These are phyloP conservation scores for Megaleporinus macrocephalus DNA, from an alignment of 2,113 vertebrate genomes.

Conservation along the genomic window DNA sequence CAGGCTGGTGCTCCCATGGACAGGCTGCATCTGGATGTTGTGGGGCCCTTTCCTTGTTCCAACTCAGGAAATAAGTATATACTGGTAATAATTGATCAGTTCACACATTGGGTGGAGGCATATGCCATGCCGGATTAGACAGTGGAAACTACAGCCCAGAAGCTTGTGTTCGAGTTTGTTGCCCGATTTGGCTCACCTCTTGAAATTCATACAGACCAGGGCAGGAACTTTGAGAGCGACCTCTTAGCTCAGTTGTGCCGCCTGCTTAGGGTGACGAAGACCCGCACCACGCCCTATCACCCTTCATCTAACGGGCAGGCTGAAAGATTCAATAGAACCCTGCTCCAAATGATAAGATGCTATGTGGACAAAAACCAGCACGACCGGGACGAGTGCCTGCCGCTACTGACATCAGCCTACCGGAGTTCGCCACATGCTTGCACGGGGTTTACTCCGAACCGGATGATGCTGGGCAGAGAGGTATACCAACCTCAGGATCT, in stretches of 20 bases:
- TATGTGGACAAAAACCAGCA: slow-evolving; percentile 36
- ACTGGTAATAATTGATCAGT: not conserved
- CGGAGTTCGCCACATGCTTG: slow-evolving; percentile 4
- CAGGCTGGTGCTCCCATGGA: not conserved
- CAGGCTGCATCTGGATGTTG: not conserved
- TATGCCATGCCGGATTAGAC: not conserved
- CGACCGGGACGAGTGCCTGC: slow-evolving; percentile 33
- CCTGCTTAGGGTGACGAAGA: not conserved
- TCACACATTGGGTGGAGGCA: slow-evolving; percentile 7
- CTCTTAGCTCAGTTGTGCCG: not conserved
- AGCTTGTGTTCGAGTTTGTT: not conserved
- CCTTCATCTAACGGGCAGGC: not conserved
- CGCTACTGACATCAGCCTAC: slow-evolving; percentile 7
- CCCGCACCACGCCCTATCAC: not conserved
- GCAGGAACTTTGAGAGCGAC: not conserved
- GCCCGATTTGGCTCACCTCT: not conserved
- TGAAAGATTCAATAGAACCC: not conserved
- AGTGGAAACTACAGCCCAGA: not conserved
- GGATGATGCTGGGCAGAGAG: slow-evolving; percentile 30
- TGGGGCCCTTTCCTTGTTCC: not conserved
- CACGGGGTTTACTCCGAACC: slow-evolving; percentile 26
- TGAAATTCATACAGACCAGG: not conserved
- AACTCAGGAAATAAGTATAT: not conserved
- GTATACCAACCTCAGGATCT: slow-evolving; percentile 23
- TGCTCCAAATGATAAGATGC: slow-evolving; percentile 13